Evolutionary conservation across 2,113 vertebrate species (phyloP).

Genomic region (Diadophis punctatus): DNA sequence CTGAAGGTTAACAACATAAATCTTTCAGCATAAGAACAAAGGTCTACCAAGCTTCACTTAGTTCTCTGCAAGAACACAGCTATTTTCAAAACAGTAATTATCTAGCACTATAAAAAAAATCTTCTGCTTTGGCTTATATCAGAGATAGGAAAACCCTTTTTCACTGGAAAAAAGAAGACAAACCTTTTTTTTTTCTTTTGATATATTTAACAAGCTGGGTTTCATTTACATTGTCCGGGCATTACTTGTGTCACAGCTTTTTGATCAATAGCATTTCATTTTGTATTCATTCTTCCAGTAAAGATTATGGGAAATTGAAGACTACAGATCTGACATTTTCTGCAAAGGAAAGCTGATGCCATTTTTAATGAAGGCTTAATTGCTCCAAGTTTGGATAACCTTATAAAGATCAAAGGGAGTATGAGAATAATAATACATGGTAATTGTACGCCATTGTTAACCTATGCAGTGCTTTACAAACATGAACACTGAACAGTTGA

Average conservation of each 20-base stretch:
- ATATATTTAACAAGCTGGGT: not conserved
- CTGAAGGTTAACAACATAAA: slow-evolving; percentile 61
- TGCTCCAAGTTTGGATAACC: slow-evolving; percentile 20
- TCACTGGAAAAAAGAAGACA: not conserved
- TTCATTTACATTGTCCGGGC: not conserved
- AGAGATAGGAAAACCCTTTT: slow-evolving; percentile 12
- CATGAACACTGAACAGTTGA: slow-evolving; percentile 11
- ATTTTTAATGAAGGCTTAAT: slow-evolving; percentile 14
- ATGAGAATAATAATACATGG: slow-evolving; percentile 13
- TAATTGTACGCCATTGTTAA: slow-evolving; percentile 33
- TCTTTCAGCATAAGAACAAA: slow-evolving; percentile 59
- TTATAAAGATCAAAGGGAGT: slow-evolving; percentile 17
- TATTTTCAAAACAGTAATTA: slow-evolving; percentile 57
- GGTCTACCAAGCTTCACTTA: slow-evolving; percentile 41
- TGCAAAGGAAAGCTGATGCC: slow-evolving; percentile 21
- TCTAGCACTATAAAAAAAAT: slow-evolving; percentile 33
- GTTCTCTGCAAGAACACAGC: slow-evolving; percentile 43
- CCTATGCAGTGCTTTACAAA: slow-evolving; percentile 34
- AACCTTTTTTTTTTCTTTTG: not conserved
- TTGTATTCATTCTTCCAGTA: slow-evolving; percentile 26
- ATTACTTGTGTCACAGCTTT: not conserved
- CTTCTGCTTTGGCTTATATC: slow-evolving; percentile 30
- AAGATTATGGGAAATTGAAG: slow-evolving; percentile 22
- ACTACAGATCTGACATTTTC: slow-evolving; percentile 5
- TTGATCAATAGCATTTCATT: not conserved